Evolutionary conservation across 2,797 vertebrate species (phyloP).

Genomic region (Hapalemur alaotrensis): DNA sequence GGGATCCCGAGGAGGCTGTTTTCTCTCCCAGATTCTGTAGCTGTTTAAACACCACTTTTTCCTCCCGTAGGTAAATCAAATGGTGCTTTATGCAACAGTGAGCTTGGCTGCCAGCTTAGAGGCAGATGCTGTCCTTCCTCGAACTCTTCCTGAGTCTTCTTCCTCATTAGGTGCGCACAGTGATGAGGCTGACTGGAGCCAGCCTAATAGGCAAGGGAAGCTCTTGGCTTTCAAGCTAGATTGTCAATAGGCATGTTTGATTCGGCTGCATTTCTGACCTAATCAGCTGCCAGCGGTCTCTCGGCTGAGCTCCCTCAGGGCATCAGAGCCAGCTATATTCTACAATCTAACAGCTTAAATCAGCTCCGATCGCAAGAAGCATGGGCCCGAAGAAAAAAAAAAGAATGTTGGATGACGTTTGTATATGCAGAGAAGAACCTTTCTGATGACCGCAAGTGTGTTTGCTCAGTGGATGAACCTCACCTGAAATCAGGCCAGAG

Average conservation of each 20-base stretch:
- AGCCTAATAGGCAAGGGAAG: slow-evolving; percentile 10
- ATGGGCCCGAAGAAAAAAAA: background rate
- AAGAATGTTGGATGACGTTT: background rate
- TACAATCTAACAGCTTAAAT: slow-evolving; percentile 44
- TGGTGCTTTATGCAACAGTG: background rate
- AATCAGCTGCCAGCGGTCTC: slow-evolving; percentile 30
- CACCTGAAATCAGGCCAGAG: background rate
- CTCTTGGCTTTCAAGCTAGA: slow-evolving; percentile 32
- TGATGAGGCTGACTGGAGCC: background rate
- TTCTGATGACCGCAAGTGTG: background rate
- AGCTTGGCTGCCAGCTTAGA: background rate
- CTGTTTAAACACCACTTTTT: background rate
- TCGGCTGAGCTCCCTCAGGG: slow-evolving; percentile 21
- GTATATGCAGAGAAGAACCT: background rate
- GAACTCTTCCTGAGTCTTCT: background rate
- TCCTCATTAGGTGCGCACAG: slow-evolving; percentile 39
- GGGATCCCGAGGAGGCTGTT: background rate
- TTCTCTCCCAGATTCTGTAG: background rate
- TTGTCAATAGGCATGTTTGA: slow-evolving; percentile 37
- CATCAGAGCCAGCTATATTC: slow-evolving; percentile 42
- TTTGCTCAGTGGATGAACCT: background rate
- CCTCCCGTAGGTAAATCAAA: background rate
- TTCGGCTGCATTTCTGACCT: slow-evolving; percentile 50
- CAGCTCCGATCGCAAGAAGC: background rate
- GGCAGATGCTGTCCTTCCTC: background rate